Evolutionary conservation across 2,113 vertebrate genomes (phyloP), one percentile per base, ranked within the genome.

Genomic region (Uria aalge): DNA sequence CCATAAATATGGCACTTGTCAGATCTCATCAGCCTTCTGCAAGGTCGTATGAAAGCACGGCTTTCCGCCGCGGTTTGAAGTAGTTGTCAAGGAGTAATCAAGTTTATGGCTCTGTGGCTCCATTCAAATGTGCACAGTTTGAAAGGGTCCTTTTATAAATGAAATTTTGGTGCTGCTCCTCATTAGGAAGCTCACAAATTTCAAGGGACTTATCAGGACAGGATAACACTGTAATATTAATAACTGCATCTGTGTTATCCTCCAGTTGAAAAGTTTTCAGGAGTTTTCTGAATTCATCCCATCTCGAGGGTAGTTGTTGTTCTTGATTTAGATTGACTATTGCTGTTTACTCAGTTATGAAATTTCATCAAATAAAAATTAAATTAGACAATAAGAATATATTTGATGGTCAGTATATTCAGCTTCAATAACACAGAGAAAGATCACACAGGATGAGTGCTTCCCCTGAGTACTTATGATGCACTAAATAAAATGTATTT

Each of bases 1-100:
- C 89, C 75, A 88, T 81, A 89, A 90, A 96, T 92, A 79, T 82
- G 90, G 88, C 92, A 94, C 79, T 71, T 94, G 82, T 94, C 95
- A 88, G 59, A 85, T 82, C 88, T 96, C 85, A 92, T 92, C 69
- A 96, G 73, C 43, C 15, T n/a, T 69, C 83, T 26, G 60, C 82
- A 63, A 81, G 76, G 71, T 72, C 12, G 1, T 27, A 18, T 16
- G 85, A 81, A 78, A 91, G 86, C 40, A 0, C 40, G 69, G 64
- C 52, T 64, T 64, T 75, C 91, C 92, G 84, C 68, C 52, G 78
- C 74, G 69, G 52, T 95, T 48, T 75, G 88, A 59, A 92, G 88
- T 53, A 77, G 34, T 73, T 91, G 56, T 83, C 78, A 85, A 76
- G 96, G 16, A 93, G 79, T 81, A 57, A 90, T 38, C 85, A 88